Base-by-base conservation (phyloP, 2,888 invertebrate species). In the Caenorhabditis sp. region DNA sequence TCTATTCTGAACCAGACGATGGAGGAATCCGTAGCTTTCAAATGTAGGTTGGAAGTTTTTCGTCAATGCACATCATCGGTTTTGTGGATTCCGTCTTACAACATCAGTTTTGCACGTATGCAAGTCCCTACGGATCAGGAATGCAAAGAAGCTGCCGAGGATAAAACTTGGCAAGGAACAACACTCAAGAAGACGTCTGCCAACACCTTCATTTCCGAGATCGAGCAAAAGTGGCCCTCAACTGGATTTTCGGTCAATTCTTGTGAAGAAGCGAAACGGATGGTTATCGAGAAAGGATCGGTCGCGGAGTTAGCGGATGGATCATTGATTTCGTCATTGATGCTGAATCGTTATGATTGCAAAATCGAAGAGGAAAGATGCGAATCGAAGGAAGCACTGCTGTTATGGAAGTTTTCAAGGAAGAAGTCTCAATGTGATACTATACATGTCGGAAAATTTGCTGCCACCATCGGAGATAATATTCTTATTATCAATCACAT, bases 11-110 rank as follows among this genome's bases (percentile, higher is more conserved):
- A 66, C 19, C 64, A 47, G 1, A 49, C 64, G 0, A 14, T 31
- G 22, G 31, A 35, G 19, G 68, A 68, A 16, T 31, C 14, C 2
- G 10, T 22, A 2, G 35, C 51, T n/a, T 51, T 35, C 35, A 68
- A 68, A 35, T 51, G 68, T 28, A 0, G 64, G 19, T 28, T 66
- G 6, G 64, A 66, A 28, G 64, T 66, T 12, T 66, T n/a, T 19
- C 3, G 8, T 26, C 64, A 66, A 14, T 66, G 64, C 28, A 66
- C 49, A 10, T 7, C 10, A 3, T 14, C 64, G 1, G 6, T 12
- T 5, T 5, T 66, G 0, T 66, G 28, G 31, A 31, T 66, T 7
- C 47, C 64, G 6, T 10, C n/a, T 0, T 47, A 66, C 64, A 49
- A 49, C 14, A 31, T n/a, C 4, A 8, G 31, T 16, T 66, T 49